Evolutionary conservation across 2,797 vertebrate genomes (phyloP), one percentile per base, ranked within the genome.

Genomic region (Picus viridis): DNA sequence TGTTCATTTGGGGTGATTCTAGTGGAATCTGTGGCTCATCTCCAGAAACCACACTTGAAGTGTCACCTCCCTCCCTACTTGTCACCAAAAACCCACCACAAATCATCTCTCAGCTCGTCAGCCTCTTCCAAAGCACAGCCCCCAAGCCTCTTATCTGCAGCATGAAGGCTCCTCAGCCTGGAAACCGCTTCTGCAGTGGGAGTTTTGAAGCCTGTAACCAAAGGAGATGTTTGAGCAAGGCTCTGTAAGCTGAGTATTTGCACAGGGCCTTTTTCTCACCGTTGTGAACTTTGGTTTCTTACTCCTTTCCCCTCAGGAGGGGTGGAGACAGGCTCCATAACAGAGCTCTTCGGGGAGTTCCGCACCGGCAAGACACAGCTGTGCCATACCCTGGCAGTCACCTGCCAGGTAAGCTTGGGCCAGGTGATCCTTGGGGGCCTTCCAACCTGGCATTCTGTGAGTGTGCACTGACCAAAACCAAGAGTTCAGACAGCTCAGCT

Each of bases 291-390:
- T 27, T 49, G 34, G 13, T 1, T 57, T 43, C 4, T 12, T 30
- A 15, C 26, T 79, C 3, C 71, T 95, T 89, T 68, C 76, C n/a
- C 57, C 87, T 36, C 93, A 99, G 99, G 99, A 83, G 99, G 99
- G 69, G 98, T 99, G 75, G 99, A 99, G 97, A 99, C 99, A 0
- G 99, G 99, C 30, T 99, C 99, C 78, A 99, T 99, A 94, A 99
- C 99, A 22, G 99, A 99, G 95, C 98, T 99, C 97, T 99, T 99
- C 13, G 99, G 99, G 73, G 99, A 99, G 96, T 99, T 99, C 89
- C 98, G 99, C 36, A 99, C 99, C 2, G 99, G 99, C 29, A 99
- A 99, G 92, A 99, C 99, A 1, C 99, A 99, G 96, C 96, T 99
- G 86, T 99, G 99, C 95, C 99, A 99, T 95, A 99, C 99, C 0